Conservation (phyloP, 2,113 vertebrate species). For the Corythornis vintsioides region DNA sequence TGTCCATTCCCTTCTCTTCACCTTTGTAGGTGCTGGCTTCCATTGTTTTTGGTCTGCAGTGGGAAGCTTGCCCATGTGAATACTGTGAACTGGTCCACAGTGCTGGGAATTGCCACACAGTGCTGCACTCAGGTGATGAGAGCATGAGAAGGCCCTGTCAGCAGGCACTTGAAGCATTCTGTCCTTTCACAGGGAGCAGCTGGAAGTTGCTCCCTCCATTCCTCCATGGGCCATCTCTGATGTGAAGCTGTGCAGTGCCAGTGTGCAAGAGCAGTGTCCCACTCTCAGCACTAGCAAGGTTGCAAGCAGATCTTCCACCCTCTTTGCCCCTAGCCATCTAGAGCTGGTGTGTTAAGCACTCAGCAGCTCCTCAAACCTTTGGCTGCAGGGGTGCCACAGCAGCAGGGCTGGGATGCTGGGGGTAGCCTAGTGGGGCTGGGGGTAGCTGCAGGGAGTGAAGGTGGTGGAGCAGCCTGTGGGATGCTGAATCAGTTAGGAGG, state of each 20-base stretch:
- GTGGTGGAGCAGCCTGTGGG: background rate
- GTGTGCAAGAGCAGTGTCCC: background rate
- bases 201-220: background rate
- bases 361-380: background rate
- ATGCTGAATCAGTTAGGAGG: background rate
- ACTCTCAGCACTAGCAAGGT: background rate
- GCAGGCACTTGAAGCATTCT: background rate
- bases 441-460: background rate
- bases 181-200: accelerated
- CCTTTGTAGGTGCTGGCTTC: background rate
- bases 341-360: background rate
- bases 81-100: background rate
- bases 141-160: background rate
- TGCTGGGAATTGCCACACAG: background rate
- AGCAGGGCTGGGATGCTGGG: background rate
- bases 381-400: background rate
- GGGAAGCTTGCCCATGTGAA: accelerated
- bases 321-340: background rate
- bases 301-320: background rate
- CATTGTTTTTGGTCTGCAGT: background rate
- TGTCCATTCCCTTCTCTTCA: background rate
- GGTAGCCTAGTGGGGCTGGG: no score
- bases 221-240: background rate
- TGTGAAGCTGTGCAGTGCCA: background rate
- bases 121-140: accelerated